A percentile compares a stretch with the other conserved stretches of the same genome.
Evolutionary conservation across 1,140 invertebrate species (phyloP).

Genomic region (Caenorhabditis remanei): DNA sequence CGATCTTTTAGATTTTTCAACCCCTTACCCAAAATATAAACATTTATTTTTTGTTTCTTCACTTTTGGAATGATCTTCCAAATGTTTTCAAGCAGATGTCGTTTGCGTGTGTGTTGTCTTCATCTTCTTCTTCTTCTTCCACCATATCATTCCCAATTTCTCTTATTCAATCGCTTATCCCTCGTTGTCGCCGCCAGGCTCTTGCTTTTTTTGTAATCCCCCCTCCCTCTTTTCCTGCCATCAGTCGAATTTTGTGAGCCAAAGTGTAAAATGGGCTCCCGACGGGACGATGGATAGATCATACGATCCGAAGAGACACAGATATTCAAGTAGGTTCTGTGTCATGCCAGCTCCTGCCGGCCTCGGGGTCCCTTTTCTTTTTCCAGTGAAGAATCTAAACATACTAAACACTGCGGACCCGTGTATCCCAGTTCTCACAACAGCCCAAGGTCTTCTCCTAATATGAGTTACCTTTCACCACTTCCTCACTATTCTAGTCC

Average conservation of each 20-base stretch:
- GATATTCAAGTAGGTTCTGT: background rate
- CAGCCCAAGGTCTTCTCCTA: constrained; percentile 4
- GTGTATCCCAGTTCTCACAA: too few species aligned
- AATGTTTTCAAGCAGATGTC: constrained; percentile 4
- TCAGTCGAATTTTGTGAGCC: constrained; percentile 43
- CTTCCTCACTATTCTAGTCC: constrained; percentile 67
- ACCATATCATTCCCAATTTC: constrained; percentile 24
- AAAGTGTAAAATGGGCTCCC: constrained; percentile 55
- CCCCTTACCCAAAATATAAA: too few species aligned
- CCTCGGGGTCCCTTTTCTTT: background rate
- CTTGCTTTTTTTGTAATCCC: constrained; percentile 44
- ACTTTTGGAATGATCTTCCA: background rate
- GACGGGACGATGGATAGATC: background rate
- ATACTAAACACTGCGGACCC: constrained; percentile 6
- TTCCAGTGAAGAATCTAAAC: constrained; percentile 32
- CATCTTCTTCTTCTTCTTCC: background rate
- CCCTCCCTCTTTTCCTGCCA: constrained; percentile 38
- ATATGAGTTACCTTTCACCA: constrained; percentile 68
- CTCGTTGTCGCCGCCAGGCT: constrained; percentile 31
- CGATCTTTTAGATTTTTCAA: too few species aligned
- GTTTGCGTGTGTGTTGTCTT: background rate
- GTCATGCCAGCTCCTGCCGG: background rate
- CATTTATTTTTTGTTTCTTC: too few species aligned
- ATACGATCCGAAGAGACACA: background rate
- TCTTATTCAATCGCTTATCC: constrained; percentile 30